Evolutionary conservation across 2,113 vertebrate genomes (phyloP).

Genomic region (Thamnophis sirtalis): DNA sequence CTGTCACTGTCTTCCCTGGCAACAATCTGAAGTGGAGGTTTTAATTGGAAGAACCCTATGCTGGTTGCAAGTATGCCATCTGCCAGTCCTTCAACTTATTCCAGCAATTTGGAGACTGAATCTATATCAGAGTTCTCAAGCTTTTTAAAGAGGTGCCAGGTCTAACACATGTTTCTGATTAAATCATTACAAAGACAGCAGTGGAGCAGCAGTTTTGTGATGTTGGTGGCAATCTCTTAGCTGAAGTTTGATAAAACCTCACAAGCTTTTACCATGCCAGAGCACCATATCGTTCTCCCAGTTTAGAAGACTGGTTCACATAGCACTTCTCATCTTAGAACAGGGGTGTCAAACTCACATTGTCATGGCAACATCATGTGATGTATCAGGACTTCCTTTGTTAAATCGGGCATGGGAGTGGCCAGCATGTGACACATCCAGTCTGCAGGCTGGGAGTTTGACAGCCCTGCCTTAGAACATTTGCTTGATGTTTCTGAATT

Average conservation of each 20-base stretch:
- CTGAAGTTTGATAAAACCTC: conserved; percentile 22
- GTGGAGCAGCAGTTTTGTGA: conserved; percentile 54
- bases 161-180: conserved; percentile 57
- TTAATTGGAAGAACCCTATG: conserved; percentile 41
- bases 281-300: background rate
- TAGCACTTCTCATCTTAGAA: background rate
- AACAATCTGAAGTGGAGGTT: conserved; percentile 47
- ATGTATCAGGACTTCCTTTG: too few species aligned
- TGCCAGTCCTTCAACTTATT: conserved; percentile 32
- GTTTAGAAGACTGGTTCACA: background rate
- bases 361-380: too few species aligned
- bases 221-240: conserved; percentile 49
- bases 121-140: conserved; percentile 37
- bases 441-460: too few species aligned
- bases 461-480: background rate
- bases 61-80: background rate
- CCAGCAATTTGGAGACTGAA: conserved; percentile 53
- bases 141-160: conserved; percentile 62
- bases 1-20: conserved; percentile 19
- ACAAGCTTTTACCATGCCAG: background rate
- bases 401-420: too few species aligned
- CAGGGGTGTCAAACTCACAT: too few species aligned
- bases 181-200: conserved; percentile 45
- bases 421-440: too few species aligned
- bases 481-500: background rate